Conservation (phyloP, 2,888 invertebrate species). For the Orthosia gracilis region DNA sequence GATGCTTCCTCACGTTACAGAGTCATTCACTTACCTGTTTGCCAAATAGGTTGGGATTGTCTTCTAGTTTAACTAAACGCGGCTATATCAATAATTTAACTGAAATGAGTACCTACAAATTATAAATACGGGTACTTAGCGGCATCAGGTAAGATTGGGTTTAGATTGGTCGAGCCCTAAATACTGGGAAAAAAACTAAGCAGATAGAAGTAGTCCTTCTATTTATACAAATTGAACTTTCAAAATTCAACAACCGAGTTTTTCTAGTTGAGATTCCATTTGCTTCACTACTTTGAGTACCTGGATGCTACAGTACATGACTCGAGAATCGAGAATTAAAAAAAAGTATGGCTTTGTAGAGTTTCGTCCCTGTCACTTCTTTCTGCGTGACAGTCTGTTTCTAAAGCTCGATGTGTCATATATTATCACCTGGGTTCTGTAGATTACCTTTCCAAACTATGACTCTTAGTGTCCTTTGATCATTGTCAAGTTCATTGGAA, state of each 20-base stretch:
- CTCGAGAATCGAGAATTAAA: background rate
- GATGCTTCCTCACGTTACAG: too few species aligned
- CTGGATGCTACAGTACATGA: background rate
- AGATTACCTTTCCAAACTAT: background rate
- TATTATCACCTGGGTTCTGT: background rate
- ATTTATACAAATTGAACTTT: background rate
- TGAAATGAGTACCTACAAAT: background rate
- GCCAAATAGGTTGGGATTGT: background rate
- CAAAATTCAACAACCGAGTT: background rate
- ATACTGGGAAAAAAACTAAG: too few species aligned
- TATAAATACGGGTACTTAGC: too few species aligned
- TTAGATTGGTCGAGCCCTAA: too few species aligned
- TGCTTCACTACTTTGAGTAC: background rate
- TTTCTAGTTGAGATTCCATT: conserved; percentile 10
- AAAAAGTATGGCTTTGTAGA: background rate
- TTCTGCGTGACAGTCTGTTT: background rate
- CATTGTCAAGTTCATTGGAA: conserved; percentile 20
- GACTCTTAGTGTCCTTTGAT: conserved; percentile 19
- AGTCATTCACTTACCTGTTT: background rate
- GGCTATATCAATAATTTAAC: background rate
- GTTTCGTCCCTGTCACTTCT: background rate
- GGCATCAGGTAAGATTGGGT: too few species aligned
- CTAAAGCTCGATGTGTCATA: background rate
- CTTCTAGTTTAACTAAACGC: background rate
- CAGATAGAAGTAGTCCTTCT: too few species aligned